Base-by-base conservation (phyloP, 2,113 vertebrate species). In the Aythya baeri region DNA sequence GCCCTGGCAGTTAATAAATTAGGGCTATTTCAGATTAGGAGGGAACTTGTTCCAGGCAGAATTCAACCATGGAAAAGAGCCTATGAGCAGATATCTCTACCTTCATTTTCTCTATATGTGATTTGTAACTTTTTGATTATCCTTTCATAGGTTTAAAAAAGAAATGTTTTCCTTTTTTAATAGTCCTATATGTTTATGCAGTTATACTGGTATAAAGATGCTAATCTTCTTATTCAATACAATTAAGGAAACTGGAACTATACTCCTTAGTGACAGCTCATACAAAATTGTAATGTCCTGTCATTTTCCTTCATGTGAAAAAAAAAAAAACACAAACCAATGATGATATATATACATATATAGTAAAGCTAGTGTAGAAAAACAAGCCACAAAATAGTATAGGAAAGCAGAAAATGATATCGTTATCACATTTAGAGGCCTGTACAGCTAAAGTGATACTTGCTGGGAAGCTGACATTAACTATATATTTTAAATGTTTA, bases 401-500 rank as follows among this genome's bases (percentile, higher is more conserved):
- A 46, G 26, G 22, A 74, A 91, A 50, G 44, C 44, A 94, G 59
- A 74, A 96, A 88, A 79, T 76, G 5, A 71, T 61, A 86, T 49
- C 13, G 81, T 88, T 73, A 17, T 73, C 20, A 68, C 41, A 18
- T 52, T 72, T 94, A 61, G 36, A 76, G 6, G 74, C 20, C 46
- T 49, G 46, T 49, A 6, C 22, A 93, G 78, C 68, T 96, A 96
- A 96, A 90, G 91, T 27, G 68, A 34, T 38, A 43, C 63, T 97
- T 97, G 77, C 91, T 97, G 88, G 83, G 88, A 97, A 97, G 75
- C 63, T 83, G 86, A 95, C 78, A 94, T 96, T 96, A 98, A 94
- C 66, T 86, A 6, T 59, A 4, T 54, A 49, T 91, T 97, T 97
- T 88, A 97, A 96, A 96, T 95, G 94, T 97, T 97, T 95, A 96